These are phyloP conservation scores for Hydrotaea cyrtoneurina DNA, from an alignment of 2,888 invertebrate genomes.

Conservation along the genomic window DNA sequence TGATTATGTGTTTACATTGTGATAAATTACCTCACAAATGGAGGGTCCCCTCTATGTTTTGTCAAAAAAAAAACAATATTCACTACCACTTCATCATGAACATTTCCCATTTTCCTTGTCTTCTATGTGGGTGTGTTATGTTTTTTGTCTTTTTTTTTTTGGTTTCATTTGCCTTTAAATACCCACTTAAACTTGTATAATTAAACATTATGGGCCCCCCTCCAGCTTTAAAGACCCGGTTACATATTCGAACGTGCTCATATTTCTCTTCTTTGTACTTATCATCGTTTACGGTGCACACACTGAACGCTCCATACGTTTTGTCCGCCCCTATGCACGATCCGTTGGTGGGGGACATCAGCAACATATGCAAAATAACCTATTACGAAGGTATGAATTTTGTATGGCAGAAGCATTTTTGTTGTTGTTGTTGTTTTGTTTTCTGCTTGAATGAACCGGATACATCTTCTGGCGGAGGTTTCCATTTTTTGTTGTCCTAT, in stretches of 20 bases:
- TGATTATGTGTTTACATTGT: neutral
- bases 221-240: neutral
- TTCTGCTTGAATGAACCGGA: slow-evolving; percentile 68
- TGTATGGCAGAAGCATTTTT: neutral
- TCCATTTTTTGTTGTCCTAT: neutral
- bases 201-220: slow-evolving; percentile 23
- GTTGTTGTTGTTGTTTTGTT: slow-evolving; percentile 29
- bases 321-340: neutral
- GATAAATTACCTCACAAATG: neutral
- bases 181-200: slow-evolving; percentile 35
- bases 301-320: neutral
- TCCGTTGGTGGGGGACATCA: neutral
- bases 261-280: neutral
- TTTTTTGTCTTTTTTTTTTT: neutral
- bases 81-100: neutral
- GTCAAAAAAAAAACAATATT: neutral
- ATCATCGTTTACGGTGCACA: neutral
- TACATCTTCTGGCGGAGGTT: slow-evolving; percentile 58
- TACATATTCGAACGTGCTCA: slow-evolving; percentile 6
- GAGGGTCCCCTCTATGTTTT: neutral
- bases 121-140: slow-evolving; percentile 14
- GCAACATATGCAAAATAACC: slow-evolving; percentile 2
- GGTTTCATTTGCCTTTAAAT: slow-evolving; percentile 6
- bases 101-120: neutral
- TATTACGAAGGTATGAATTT: slow-evolving; percentile 3